phyloP scores from a whole-genome alignment of 2,113 vertebrate species.

The Butorides virescens region DNA sequence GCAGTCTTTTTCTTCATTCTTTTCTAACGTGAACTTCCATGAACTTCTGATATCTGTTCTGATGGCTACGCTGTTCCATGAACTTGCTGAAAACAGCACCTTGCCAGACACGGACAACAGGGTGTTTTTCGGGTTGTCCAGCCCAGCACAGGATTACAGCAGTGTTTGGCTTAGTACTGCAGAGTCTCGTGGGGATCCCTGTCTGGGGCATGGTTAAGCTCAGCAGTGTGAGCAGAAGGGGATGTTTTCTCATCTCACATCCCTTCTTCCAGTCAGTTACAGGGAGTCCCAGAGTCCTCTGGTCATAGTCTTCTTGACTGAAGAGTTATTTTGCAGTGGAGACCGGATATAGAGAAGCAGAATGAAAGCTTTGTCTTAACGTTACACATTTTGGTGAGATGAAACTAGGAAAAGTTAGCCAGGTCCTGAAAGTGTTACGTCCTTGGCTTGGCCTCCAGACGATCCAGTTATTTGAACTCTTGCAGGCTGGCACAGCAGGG shows the following conservation, averaged over 20 bases:
- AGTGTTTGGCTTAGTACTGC: background rate
- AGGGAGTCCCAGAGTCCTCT: background rate
- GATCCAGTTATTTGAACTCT: background rate
- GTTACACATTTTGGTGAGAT: accelerated
- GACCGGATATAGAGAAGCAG: background rate
- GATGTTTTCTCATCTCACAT: background rate
- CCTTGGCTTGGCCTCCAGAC: background rate
- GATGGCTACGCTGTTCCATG: background rate
- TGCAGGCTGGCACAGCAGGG: background rate
- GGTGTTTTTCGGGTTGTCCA: background rate
- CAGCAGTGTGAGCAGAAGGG: background rate
- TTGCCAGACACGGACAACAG: background rate
- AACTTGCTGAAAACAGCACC: background rate
- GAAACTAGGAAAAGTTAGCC: background rate
- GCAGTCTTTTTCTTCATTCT: background rate
- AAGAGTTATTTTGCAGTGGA: background rate
- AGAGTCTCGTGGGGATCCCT: background rate
- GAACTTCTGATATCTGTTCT: background rate
- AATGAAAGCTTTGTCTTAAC: background rate
- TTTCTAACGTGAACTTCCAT: background rate
- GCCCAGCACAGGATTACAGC: background rate
- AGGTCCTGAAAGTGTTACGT: background rate
- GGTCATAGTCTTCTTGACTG: background rate
- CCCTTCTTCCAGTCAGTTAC: background rate
- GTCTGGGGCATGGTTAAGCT: background rate